Percentiles rank a stretch among this genome's conserved stretches.
These are phyloP conservation scores for Machimus atricapillus DNA, from an alignment of 2,888 invertebrate species.

Conservation along the genomic window DNA sequence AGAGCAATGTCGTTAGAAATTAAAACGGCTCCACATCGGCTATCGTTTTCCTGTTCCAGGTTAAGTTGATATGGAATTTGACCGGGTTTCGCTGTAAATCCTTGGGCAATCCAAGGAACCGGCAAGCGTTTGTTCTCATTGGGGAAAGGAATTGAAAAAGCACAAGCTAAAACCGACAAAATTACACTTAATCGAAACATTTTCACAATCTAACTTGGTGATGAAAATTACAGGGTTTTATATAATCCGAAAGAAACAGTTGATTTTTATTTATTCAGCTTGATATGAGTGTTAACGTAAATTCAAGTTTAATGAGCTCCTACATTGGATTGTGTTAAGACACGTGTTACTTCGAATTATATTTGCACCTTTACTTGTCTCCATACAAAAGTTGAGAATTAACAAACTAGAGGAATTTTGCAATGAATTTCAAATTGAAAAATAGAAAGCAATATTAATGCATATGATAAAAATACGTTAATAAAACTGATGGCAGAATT, in stretches of 20 bases:
- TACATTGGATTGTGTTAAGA: not conserved
- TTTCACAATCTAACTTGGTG: not conserved
- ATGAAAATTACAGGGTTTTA: not conserved
- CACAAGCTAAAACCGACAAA: not conserved
- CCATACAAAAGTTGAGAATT: not conserved
- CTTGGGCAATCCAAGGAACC: not conserved
- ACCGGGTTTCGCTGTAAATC: not conserved
- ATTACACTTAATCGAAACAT: not conserved
- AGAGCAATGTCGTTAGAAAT: not conserved
- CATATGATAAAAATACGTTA: too few species aligned
- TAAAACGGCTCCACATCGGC: not conserved
- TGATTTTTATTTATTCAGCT: not conserved
- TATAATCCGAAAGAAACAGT: not conserved
- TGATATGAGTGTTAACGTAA: not conserved
- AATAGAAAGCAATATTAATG: too few species aligned
- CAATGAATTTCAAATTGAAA: not conserved
- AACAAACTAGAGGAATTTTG: not conserved
- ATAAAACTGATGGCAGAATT: too few species aligned
- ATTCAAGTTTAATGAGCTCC: not conserved
- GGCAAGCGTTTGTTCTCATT: not conserved
- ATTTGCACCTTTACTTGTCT: not conserved
- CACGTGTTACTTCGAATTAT: not conserved
- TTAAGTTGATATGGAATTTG: not conserved
- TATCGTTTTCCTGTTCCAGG: not conserved
- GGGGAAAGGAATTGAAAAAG: not conserved